Evolutionary conservation across 2,888 invertebrate genomes (phyloP).

Genomic region (Mesoligia furuncula): DNA sequence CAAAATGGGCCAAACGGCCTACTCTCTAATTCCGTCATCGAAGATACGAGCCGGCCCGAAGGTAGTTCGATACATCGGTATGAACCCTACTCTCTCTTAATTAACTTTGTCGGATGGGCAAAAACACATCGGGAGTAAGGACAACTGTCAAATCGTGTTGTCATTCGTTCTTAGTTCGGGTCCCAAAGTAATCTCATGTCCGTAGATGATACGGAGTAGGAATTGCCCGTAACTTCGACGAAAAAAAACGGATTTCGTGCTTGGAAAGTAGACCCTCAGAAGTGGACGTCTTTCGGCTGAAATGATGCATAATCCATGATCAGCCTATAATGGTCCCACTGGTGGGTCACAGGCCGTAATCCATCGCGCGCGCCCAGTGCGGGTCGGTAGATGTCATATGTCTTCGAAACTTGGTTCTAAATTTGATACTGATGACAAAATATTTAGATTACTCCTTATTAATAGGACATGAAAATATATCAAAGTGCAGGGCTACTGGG

Average conservation of each 20-base stretch:
- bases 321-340: background rate
- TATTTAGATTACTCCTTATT: background rate
- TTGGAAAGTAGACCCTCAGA: background rate
- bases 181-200: background rate
- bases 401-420: background rate
- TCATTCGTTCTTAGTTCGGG: background rate
- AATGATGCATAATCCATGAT: background rate
- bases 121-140: background rate
- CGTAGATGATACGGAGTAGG: background rate
- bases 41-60: background rate
- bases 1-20: background rate
- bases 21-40: background rate
- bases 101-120: background rate
- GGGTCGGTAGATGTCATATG: background rate
- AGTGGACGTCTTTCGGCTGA: background rate
- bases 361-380: background rate
- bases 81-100: background rate
- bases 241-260: background rate
- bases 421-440: background rate
- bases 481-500: conserved; percentile 36
- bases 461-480: background rate
- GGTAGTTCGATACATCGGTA: background rate
- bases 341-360: background rate
- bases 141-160: background rate
- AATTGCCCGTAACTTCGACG: background rate